Evolutionary conservation across 2,888 invertebrate species (phyloP).

Genomic region (Deroplatys truncata): DNA sequence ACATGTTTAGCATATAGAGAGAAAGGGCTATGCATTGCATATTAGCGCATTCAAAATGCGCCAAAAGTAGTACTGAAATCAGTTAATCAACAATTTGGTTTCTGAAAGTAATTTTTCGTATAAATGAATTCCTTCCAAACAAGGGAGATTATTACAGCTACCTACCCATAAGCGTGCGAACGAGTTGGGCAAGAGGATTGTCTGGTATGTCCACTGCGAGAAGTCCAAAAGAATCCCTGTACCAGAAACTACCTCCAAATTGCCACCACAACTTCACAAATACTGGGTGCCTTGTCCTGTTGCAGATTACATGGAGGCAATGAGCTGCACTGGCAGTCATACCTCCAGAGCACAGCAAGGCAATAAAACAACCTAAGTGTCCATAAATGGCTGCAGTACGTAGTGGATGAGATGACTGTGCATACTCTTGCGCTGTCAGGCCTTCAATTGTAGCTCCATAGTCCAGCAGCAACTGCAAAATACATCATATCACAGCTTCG

Average conservation of each 20-base stretch:
- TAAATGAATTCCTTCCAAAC: too few species aligned
- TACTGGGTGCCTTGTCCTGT: background rate
- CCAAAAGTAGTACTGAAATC: too few species aligned
- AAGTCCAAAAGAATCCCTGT: background rate
- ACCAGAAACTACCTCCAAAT: constrained; percentile 15
- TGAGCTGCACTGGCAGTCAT: background rate
- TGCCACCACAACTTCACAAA: constrained; percentile 11
- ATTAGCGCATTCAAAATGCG: too few species aligned
- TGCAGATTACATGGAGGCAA: background rate
- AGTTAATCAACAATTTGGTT: too few species aligned
- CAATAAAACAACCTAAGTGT: constrained; percentile 4
- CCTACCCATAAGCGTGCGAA: constrained; percentile 2
- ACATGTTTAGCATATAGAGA: too few species aligned
- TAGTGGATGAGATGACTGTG: background rate
- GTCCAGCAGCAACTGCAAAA: constrained; percentile 11
- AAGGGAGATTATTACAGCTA: background rate
- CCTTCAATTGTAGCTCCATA: constrained; percentile 7
- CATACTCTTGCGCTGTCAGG: too few species aligned
- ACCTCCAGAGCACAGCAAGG: constrained; percentile 1
- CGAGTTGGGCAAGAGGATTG: background rate
- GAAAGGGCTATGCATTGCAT: too few species aligned
- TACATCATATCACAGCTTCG: too few species aligned
- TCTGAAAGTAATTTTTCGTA: too few species aligned
- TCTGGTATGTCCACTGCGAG: background rate
- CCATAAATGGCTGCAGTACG: constrained; percentile 2